These are phyloP conservation scores for Cerastis rubricosa DNA, from an alignment of 2,888 invertebrate genomes.

Conservation along the genomic window DNA sequence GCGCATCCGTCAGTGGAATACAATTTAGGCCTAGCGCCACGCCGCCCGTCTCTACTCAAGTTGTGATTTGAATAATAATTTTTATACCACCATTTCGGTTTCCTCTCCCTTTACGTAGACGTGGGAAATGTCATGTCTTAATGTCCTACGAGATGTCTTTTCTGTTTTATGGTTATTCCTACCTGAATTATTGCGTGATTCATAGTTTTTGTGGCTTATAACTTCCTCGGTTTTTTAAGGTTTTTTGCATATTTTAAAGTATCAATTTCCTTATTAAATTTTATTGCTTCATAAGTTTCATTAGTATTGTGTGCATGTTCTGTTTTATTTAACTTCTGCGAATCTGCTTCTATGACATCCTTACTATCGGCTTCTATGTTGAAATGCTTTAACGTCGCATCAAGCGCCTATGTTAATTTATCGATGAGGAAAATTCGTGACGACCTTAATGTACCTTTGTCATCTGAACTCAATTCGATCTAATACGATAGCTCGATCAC, in stretches of 20 bases:
- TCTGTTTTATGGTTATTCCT: slow-evolving; percentile 72
- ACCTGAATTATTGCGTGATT: slow-evolving; percentile 63
- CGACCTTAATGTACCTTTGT: slow-evolving; percentile 58
- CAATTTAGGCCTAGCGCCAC: slow-evolving; percentile 87
- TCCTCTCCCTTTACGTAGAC: slow-evolving; percentile 86
- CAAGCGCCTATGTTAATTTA: slow-evolving; percentile 45
- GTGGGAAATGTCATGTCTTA: slow-evolving; percentile 88
- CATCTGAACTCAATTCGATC: slow-evolving; percentile 53
- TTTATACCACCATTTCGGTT: slow-evolving; percentile 88
- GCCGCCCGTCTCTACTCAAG: slow-evolving; percentile 80
- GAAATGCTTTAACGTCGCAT: slow-evolving; percentile 36
- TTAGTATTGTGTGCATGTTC: slow-evolving; percentile 33
- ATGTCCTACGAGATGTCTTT: slow-evolving; percentile 81
- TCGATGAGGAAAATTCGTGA: slow-evolving; percentile 63
- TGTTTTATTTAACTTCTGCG: slow-evolving; percentile 29
- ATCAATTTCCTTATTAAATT: slow-evolving; percentile 56
- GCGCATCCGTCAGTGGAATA: slow-evolving; percentile 86
- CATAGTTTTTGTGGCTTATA: slow-evolving; percentile 57
- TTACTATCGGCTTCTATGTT: slow-evolving; percentile 37
- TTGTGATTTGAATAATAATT: slow-evolving; percentile 91
- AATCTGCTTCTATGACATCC: slow-evolving; percentile 25
- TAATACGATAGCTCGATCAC: slow-evolving; percentile 56
- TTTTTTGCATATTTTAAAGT: slow-evolving; percentile 45
- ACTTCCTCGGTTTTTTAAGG: slow-evolving; percentile 56
- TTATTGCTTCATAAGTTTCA: slow-evolving; percentile 40